phyloP scores from a whole-genome alignment of 1,140 invertebrate genomes.

The Sarcophaga peregrina region DNA sequence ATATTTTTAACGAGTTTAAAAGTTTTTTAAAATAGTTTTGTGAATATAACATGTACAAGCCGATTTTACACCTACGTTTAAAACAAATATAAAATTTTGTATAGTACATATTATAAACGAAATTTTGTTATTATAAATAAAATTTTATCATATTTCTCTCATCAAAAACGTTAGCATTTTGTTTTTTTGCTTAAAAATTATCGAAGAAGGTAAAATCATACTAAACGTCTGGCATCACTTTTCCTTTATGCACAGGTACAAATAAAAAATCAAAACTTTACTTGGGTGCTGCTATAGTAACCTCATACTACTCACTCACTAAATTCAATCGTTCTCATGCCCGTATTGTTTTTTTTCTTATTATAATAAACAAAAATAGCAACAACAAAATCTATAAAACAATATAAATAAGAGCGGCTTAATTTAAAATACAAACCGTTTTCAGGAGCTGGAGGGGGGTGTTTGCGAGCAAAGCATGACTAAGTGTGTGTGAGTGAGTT shows the following conservation, averaged over 20 bases:
- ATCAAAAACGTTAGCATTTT: no score
- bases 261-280: slow-evolving; percentile 24
- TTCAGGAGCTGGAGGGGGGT: background rate
- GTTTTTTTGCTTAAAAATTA: no score
- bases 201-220: no score
- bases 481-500: background rate
- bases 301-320: slow-evolving; percentile 32
- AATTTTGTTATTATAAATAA: no score
- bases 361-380: background rate
- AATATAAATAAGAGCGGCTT: background rate
- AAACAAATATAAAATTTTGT: no score
- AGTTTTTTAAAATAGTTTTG: no score
- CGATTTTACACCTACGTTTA: no score
- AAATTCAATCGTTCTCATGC: background rate
- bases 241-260: background rate
- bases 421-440: background rate
- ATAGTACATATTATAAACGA: no score
- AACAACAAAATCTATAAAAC: background rate
- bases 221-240: background rate
- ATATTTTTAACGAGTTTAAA: no score
- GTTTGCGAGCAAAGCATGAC: background rate
- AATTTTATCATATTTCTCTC: no score
- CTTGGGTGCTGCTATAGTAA: slow-evolving; percentile 33
- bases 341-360: background rate
- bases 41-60: no score